Evolutionary conservation across 2,797 vertebrate species (phyloP).

Genomic region (Falco cherrug): DNA sequence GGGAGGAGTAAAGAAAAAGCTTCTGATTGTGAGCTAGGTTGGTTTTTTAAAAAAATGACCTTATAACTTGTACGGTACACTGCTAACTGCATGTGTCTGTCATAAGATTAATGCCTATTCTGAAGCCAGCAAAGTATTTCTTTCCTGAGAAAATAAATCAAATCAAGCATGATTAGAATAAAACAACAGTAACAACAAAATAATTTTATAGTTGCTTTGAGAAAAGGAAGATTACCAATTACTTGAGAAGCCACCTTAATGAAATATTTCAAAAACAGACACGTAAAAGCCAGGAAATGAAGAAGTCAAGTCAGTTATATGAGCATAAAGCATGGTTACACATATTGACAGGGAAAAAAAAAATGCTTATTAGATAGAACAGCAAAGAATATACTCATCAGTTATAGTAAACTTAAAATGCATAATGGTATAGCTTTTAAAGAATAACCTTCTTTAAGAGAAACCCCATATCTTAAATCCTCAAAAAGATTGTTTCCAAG

Average conservation of each 20-base stretch:
- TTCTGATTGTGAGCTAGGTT: background rate
- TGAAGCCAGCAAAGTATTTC: background rate
- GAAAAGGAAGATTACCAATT: background rate
- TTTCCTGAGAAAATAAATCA: background rate
- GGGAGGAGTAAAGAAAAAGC: background rate
- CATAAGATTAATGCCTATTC: background rate
- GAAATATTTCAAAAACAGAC: background rate
- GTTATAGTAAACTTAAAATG: background rate
- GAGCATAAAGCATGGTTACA: background rate
- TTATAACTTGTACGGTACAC: background rate
- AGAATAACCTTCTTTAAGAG: background rate
- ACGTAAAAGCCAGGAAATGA: background rate
- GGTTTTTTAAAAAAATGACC: background rate
- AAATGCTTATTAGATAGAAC: background rate
- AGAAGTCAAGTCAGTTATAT: background rate
- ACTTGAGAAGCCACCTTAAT: background rate
- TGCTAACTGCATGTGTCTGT: background rate
- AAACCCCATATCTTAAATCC: background rate
- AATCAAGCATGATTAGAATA: background rate
- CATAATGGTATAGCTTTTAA: background rate
- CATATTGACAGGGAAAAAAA: background rate
- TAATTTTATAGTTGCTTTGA: fast-evolving
- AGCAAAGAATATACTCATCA: background rate
- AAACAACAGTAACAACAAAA: background rate
- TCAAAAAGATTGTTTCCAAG: background rate